Base-by-base conservation (phyloP, 2,888 invertebrate species). In the Epirrhoe tristata region DNA sequence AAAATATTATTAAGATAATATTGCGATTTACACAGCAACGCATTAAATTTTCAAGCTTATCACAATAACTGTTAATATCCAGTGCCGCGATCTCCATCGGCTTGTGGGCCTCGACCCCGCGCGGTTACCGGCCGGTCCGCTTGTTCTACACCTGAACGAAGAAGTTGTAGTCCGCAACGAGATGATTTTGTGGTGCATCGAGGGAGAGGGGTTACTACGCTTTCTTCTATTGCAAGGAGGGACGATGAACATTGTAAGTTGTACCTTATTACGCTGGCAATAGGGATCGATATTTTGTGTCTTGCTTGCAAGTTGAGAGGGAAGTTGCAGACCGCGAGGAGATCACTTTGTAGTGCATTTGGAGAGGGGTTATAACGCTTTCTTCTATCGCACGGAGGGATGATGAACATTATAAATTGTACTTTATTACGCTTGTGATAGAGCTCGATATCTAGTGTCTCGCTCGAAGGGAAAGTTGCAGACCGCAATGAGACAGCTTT, bases 141-240 rank as follows among this genome's bases (percentile, higher is more conserved):
- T 5, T 89, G 91, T 68, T 89, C 92, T 0, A 91, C 91, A 61
- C 93, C 92, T 6, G 92, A 91, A 76, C 79, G 92, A 0, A 80
- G 93, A 58, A 88, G 89, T 75, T 84, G 81, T 69, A 89, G 89
- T 57, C 91, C 92, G 34, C 91, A 90, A 70, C 94, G 96, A 6
- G 96, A 96, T 61, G 95, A 96, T 74, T 98, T 97, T 88, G 96
- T 97, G 53, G 97, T 97, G 69, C 97, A 98, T 89, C 94, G 96
- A 74, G 96, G 96, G 56, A 94, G 95, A 79, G 96, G 96, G 72
- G 95, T 98, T 81, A 96, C 97, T 58, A 98, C 98, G 31, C 87
- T 96, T 94, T 77, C 91, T 31, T 96, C 97, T 48, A 79, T 93
- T 71, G 88, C 85, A 1, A 61, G 92, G 43, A 78, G 91, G 71